Evolutionary conservation across 2,888 invertebrate species (phyloP).

Genomic region (Germaria angustata): DNA sequence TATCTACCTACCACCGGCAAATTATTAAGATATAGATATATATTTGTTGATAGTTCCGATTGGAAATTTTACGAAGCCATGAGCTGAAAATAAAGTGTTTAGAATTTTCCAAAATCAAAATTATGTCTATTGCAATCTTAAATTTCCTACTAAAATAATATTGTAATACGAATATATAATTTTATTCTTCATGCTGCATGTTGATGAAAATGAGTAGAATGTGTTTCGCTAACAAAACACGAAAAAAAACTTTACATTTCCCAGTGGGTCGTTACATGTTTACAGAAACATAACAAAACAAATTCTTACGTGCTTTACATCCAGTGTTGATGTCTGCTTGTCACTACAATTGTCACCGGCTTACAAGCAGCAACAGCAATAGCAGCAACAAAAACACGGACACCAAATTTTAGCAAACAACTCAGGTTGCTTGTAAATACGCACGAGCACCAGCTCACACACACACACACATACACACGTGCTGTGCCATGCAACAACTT

Average conservation of each 20-base stretch:
- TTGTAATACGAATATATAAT: too few species aligned
- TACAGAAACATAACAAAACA: background rate
- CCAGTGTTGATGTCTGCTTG: slow-evolving; percentile 65
- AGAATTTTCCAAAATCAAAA: too few species aligned
- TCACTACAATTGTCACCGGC: slow-evolving; percentile 65
- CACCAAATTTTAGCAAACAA: slow-evolving; percentile 39
- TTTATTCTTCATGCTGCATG: background rate
- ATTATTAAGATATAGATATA: too few species aligned
- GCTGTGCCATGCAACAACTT: slow-evolving; percentile 46
- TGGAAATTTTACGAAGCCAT: too few species aligned
- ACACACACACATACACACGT: slow-evolving; percentile 49
- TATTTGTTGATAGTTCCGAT: too few species aligned
- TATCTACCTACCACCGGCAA: slow-evolving; percentile 1
- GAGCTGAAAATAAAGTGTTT: too few species aligned
- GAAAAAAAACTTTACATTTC: background rate
- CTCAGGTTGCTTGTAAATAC: slow-evolving; percentile 34
- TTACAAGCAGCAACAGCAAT: slow-evolving; percentile 11
- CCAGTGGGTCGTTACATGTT: background rate
- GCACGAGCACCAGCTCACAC: slow-evolving; percentile 45
- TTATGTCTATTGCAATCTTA: too few species aligned
- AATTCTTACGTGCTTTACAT: slow-evolving; percentile 53
- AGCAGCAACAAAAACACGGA: background rate
- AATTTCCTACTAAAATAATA: too few species aligned
- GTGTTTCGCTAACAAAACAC: background rate
- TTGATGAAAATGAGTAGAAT: background rate